Evolutionary conservation across 2,888 invertebrate species (phyloP), one percentile per base, ranked within the genome.

Genomic region (Ophion ellenae): DNA sequence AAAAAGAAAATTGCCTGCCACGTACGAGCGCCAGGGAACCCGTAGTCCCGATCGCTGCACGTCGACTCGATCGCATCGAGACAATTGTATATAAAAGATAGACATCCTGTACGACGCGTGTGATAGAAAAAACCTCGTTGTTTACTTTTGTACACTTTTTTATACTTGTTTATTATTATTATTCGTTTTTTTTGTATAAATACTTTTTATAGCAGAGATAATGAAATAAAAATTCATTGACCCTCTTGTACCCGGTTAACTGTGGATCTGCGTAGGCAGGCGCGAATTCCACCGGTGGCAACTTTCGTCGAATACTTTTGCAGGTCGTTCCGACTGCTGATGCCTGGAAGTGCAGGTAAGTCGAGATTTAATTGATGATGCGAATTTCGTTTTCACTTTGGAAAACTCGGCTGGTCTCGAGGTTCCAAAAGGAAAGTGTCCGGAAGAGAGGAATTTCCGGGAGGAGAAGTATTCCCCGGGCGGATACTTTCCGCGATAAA

Each of bases 401-500:
- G 24, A 63, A 63, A 40, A 40, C 40, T 40, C 9, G 40, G 40
- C 40, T 40, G 7, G 40, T 40, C 40, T 40, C 7, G 40, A 40
- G 40, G 40, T 9, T 28, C 11, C 3, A 32, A 63, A 28, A 10
- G 47, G 47, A 47, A 47, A 47, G 47, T 47, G 47, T 3, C 47
- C 14, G 14, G 14, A 14, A 47, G 24, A 61, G 61, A 20, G 24
- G 7, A 32, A 24, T 17, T 64, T 63, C 64, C 28, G 64, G 45
- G n/a, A 14, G 3, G 3, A 14, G 10, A 14, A 47, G 40, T 6
- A 40, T 7, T 40, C 47, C 14, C 14, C 2, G 47, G 0, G 47
- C 4, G 7, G 3, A 47, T 92, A 88, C 91, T 92, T 91, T 91
- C 90, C 90, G 9, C 14, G 14, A 47, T 2, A 14, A 47, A 14